Percentiles rank a stretch among this genome's conserved stretches.
Evolutionary conservation across 2,888 invertebrate species (phyloP).

Genomic region (Ptychoptera contaminata): DNA sequence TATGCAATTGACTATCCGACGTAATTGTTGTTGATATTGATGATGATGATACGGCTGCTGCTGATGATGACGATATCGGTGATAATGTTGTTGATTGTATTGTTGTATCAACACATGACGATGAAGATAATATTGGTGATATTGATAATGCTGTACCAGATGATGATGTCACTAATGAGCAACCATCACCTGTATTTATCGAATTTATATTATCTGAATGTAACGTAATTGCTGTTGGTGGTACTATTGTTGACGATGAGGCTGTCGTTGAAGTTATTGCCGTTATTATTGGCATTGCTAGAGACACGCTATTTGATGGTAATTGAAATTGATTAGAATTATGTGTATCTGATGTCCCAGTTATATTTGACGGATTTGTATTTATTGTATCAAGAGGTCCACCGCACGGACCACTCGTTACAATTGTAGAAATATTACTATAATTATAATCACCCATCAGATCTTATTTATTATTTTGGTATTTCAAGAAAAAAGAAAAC

Average conservation of each 20-base stretch:
- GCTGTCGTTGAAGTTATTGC: background rate
- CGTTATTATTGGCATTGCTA: background rate
- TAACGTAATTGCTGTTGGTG: background rate
- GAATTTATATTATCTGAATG: background rate
- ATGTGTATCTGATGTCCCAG: too few species aligned
- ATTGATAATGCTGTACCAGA: conserved; percentile 9
- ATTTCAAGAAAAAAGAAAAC: too few species aligned
- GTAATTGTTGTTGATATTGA: background rate
- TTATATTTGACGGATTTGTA: too few species aligned
- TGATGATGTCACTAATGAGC: conserved; percentile 7
- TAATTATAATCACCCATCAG: too few species aligned
- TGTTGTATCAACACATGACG: background rate
- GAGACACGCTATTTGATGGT: too few species aligned
- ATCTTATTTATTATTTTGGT: too few species aligned
- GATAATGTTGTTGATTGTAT: background rate
- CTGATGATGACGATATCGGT: conserved; percentile 8
- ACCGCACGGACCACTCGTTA: too few species aligned
- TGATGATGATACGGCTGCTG: conserved; percentile 1
- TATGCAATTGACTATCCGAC: too few species aligned
- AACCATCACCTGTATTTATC: conserved; percentile 1
- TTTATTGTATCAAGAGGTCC: too few species aligned
- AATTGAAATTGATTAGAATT: too few species aligned
- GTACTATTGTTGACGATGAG: background rate
- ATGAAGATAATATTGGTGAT: background rate
- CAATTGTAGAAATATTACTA: too few species aligned